phyloP scores from a whole-genome alignment of 1,140 invertebrate genomes.

The Drosophila ogumai region DNA sequence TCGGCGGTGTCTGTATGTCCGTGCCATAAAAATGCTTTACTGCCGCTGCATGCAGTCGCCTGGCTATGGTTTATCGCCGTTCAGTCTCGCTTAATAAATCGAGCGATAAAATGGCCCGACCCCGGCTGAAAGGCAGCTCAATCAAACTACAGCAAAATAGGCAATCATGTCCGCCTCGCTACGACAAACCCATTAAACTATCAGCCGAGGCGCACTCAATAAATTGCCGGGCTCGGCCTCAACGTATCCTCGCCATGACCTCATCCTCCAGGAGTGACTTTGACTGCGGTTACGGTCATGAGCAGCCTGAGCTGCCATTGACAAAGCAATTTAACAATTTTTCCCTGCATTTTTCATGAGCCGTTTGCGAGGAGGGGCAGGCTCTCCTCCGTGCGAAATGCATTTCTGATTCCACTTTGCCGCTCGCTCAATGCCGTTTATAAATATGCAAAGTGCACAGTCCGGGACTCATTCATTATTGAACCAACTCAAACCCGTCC shows the following conservation, averaged over 20 bases:
- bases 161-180: constrained; percentile 36
- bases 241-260: constrained; percentile 28
- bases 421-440: constrained; percentile 50
- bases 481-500: constrained; percentile 33
- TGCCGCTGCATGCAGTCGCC: constrained; percentile 44
- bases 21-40: constrained; percentile 60
- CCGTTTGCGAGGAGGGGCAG: not conserved
- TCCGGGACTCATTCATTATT: constrained; percentile 56
- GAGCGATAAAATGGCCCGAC: constrained; percentile 51
- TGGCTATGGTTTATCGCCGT: constrained; percentile 47
- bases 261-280: constrained; percentile 27
- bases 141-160: constrained; percentile 51
- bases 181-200: constrained; percentile 57
- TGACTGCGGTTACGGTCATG: constrained; percentile 48
- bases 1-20: constrained; percentile 1
- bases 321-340: constrained; percentile 60
- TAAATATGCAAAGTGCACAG: constrained; percentile 59
- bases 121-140: constrained; percentile 46
- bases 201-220: constrained; percentile 46
- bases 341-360: constrained; percentile 54
- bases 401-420: constrained; percentile 34
- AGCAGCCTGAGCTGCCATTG: constrained; percentile 46
- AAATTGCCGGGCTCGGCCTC: constrained; percentile 30
- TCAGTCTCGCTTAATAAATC: constrained; percentile 54
- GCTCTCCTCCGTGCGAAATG: constrained; percentile 20